Evolutionary conservation across 2,797 vertebrate genomes (phyloP), one percentile per base, ranked within the genome.

Genomic region (Myotis myotis): DNA sequence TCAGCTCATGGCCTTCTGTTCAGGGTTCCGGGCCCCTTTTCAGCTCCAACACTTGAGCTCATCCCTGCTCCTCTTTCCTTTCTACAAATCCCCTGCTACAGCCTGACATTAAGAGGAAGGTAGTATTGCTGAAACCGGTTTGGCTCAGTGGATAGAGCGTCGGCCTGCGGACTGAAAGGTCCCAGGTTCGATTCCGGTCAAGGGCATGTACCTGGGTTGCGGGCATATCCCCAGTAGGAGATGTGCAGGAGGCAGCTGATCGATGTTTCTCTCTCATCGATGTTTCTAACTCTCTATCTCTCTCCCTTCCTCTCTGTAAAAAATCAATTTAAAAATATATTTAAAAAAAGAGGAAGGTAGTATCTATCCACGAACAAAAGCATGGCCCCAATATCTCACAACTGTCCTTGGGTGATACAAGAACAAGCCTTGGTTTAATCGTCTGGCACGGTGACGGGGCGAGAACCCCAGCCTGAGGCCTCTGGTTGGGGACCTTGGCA

Each of bases 371-470:
- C 2, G 51, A 72, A 53, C 51, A 74, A 71, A 70, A 68, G 8
- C 22, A 25, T 20, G 47, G 22, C 41, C 87, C 33, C 4, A 0
- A 28, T 8, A 1, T 16, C 13, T 51, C 23, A 0, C 16, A 25
- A 17, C 79, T 36, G 53, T 22, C 55, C 36, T 55, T 15, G 25
- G 0, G 19, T 5, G 19, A 11, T 2, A 33, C 1, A 6, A 72
- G 60, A 68, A 30, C 30, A 7, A 62, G 25, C 28, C 60, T 25
- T 62, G 6, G 2, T 7, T 15, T 30, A 30, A 19, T 8, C 10
- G 17, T 20, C 4, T 11, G 33, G n/a, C 6, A 13, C 0, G 33
- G 57, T 7, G 16, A 38, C 5, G 3, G n/a, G 36, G 3, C 23
- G 44, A n/a, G 57, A 81, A 9, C 22, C 66, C 60, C 8, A 1